phyloP scores from a whole-genome alignment of 2,888 invertebrate species.

The Oscheius sp. region DNA sequence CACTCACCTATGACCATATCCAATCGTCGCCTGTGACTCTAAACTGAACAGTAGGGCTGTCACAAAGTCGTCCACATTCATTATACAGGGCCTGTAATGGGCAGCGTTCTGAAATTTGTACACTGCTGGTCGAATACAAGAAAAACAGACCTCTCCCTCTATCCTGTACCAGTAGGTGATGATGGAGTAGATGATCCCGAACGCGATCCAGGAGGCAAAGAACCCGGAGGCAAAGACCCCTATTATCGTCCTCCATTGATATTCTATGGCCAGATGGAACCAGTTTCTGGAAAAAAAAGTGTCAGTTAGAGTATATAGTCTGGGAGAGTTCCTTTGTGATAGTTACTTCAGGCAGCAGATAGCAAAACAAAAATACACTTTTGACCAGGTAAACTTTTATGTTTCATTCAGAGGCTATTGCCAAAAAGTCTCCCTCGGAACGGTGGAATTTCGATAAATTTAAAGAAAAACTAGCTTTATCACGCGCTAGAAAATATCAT shows the following conservation, averaged over 20 bases:
- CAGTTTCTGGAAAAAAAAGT: constrained; percentile 65
- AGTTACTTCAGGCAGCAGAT: too few relatives aligned
- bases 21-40: constrained; percentile 25
- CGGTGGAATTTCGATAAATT: too few relatives aligned
- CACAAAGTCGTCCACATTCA: constrained; percentile 23
- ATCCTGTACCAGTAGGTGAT: constrained; percentile 42
- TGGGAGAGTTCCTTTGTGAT: too few relatives aligned
- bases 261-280: constrained; percentile 71
- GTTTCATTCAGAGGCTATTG: too few relatives aligned
- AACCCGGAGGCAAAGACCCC: constrained; percentile 63
- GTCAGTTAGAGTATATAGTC: too few relatives aligned
- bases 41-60: constrained; percentile 17
- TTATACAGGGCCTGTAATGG: constrained; percentile 8
- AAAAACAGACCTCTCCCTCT: neutral
- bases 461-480: too few relatives aligned
- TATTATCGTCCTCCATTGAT: constrained; percentile 65
- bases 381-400: too few relatives aligned
- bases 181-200: constrained; percentile 63
- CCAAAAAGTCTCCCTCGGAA: too few relatives aligned
- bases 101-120: too few relatives aligned
- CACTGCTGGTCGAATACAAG: too few relatives aligned
- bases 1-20: constrained; percentile 18
- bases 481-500: too few relatives aligned
- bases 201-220: constrained; percentile 62
- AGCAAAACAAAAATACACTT: too few relatives aligned